Evolutionary conservation across 35 echinoderm and acorn worm species (phyloP).

Genomic region (Hemicentrotus pulcherrimus): DNA sequence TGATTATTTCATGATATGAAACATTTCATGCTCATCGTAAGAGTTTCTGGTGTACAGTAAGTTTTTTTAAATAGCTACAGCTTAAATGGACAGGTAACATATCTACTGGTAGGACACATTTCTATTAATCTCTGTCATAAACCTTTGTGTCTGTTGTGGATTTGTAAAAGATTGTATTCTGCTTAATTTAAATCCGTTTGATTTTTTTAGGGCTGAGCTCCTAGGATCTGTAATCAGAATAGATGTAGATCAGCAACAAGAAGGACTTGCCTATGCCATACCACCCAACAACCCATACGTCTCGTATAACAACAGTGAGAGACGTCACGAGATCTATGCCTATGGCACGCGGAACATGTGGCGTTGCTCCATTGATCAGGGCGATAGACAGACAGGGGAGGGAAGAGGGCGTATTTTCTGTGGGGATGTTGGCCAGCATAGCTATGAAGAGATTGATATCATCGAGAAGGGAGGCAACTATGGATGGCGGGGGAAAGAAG

Average conservation of each 20-base stretch:
- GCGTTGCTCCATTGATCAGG: conserved; percentile 84
- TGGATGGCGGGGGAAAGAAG: conserved; percentile 89
- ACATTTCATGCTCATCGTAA: no score
- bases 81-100: no score
- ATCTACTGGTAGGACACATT: neutral
- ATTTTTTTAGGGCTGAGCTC: conserved; percentile 59
- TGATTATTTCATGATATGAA: no score
- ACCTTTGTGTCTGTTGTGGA: neutral
- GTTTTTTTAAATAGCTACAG: no score
- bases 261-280: conserved; percentile 67
- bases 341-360: conserved; percentile 95
- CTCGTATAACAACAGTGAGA: neutral
- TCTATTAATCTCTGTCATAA: neutral
- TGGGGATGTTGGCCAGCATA: conserved; percentile 88
- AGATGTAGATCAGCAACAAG: conserved; percentile 68
- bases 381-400: conserved; percentile 73
- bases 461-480: conserved; percentile 92
- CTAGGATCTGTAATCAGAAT: conserved; percentile 85
- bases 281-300: conserved; percentile 91
- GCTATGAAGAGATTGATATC: conserved; percentile 93
- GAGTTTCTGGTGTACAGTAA: no score
- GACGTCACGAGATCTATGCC: conserved; percentile 81
- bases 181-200: neutral
- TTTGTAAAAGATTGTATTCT: neutral
- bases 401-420: conserved; percentile 89